A percentile compares a stretch with the other conserved stretches of the same genome.
Evolutionary conservation across 2,888 invertebrate genomes (phyloP).

Genomic region (Oligia fasciuncula): DNA sequence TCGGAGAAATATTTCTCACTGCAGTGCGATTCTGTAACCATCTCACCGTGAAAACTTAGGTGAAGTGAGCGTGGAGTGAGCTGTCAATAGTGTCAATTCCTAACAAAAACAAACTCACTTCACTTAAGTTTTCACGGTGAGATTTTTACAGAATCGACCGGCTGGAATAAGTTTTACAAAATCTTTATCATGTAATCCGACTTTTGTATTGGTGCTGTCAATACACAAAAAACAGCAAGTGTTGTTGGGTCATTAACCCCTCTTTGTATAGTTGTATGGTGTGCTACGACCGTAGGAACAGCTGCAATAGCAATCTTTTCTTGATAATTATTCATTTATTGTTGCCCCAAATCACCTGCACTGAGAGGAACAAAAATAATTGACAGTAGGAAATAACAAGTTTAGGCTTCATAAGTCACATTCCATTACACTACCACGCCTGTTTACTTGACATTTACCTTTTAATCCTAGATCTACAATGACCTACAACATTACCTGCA

Average conservation of each 20-base stretch:
- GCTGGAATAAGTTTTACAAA: not conserved
- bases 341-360: not conserved
- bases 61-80: no score
- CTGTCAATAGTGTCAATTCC: no score
- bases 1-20: not conserved
- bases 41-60: no score
- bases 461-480: conserved; percentile 24
- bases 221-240: not conserved
- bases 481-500: not conserved
- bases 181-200: not conserved
- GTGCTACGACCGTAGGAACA: no score
- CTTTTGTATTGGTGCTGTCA: accelerated
- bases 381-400: not conserved
- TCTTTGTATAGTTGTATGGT: not conserved
- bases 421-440: conserved; percentile 26
- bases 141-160: no score
- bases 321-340: no score
- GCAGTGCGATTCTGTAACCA: no score
- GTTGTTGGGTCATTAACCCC: no score
- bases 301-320: no score
- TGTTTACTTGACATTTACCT: conserved; percentile 31
- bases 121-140: no score
- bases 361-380: not conserved
- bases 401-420: not conserved
- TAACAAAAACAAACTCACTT: no score